Percentiles rank a stretch among this genome's conserved stretches.
phyloP scores from a whole-genome alignment of 2,888 invertebrate species.

The Aleiodes testaceus region DNA sequence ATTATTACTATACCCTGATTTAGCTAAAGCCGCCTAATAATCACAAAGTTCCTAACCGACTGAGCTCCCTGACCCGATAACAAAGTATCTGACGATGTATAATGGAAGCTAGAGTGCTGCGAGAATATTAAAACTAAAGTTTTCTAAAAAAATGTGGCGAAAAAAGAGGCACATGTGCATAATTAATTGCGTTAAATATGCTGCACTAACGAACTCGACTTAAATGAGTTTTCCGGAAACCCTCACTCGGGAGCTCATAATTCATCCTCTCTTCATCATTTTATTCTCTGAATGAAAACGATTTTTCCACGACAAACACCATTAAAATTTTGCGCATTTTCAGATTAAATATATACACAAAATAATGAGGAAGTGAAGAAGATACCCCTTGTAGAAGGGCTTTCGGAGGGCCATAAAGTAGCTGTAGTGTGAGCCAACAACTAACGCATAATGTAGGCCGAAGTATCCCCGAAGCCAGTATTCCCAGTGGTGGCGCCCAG shows the following conservation, averaged over 20 bases:
- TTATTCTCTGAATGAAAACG: background rate
- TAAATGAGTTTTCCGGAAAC: conserved; percentile 56
- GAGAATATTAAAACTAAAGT: background rate
- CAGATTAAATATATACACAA: conserved; percentile 31
- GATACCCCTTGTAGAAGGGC: background rate
- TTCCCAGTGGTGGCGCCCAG: conserved; percentile 54
- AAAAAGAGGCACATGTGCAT: conserved; percentile 17
- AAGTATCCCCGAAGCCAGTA: conserved; percentile 34
- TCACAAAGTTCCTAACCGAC: conserved; percentile 35
- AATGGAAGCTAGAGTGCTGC: too few species aligned
- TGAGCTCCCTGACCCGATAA: conserved; percentile 25
- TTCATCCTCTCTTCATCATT: conserved; percentile 11
- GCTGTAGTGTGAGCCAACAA: conserved; percentile 33
- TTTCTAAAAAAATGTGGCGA: conserved; percentile 29
- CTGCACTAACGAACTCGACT: too few species aligned
- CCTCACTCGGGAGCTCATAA: conserved; percentile 23
- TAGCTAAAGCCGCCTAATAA: conserved; percentile 3
- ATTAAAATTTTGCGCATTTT: conserved; percentile 56
- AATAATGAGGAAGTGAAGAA: conserved; percentile 1
- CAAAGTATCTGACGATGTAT: background rate
- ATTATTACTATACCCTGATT: conserved; percentile 59
- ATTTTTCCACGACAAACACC: conserved; percentile 53
- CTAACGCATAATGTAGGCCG: conserved; percentile 47
- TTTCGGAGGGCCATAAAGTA: background rate
- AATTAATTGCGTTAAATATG: conserved; percentile 35